A percentile compares a stretch with the other conserved stretches of the same genome.
phyloP scores from a whole-genome alignment of 1,140 invertebrate genomes.

The Bombus balteatus region DNA sequence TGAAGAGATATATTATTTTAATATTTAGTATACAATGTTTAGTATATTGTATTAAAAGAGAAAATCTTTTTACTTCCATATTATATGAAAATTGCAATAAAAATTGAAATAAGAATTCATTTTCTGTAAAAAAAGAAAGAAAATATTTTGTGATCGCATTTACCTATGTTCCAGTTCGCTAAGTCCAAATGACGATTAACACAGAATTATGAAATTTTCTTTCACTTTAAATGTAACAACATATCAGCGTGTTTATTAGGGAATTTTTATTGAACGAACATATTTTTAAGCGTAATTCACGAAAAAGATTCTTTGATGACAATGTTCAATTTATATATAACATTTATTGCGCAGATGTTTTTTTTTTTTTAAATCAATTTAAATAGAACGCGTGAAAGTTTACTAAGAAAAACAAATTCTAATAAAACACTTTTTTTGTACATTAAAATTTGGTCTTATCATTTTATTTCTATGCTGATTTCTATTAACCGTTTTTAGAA shows the following conservation, averaged over 20 bases:
- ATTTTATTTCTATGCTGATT: constrained; percentile 39
- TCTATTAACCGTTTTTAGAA: not conserved
- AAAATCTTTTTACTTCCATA: not conserved
- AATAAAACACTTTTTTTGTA: constrained; percentile 73
- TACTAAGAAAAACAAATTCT: constrained; percentile 33
- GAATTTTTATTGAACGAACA: constrained; percentile 38
- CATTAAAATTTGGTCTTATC: constrained; percentile 55
- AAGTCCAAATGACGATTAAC: not conserved
- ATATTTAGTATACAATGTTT: not conserved
- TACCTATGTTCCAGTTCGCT: constrained; percentile 38
- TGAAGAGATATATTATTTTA: not conserved
- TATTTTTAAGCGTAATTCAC: constrained; percentile 25
- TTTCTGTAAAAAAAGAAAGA: not conserved
- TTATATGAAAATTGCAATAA: not conserved
- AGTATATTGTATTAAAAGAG: not conserved
- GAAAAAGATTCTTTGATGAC: constrained; percentile 21
- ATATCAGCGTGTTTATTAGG: constrained; percentile 60
- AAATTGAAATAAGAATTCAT: not conserved
- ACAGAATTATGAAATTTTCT: constrained; percentile 39
- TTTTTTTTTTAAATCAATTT: constrained; percentile 36
- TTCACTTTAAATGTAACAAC: constrained; percentile 57
- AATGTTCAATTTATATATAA: constrained; percentile 17
- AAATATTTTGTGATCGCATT: constrained; percentile 1
- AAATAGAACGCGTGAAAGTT: constrained; percentile 49
- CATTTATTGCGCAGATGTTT: constrained; percentile 29